A percentile compares a stretch with the other conserved stretches of the same genome.
Conservation (phyloP, 2,797 vertebrate species). For the Sebastiscus tertius region DNA sequence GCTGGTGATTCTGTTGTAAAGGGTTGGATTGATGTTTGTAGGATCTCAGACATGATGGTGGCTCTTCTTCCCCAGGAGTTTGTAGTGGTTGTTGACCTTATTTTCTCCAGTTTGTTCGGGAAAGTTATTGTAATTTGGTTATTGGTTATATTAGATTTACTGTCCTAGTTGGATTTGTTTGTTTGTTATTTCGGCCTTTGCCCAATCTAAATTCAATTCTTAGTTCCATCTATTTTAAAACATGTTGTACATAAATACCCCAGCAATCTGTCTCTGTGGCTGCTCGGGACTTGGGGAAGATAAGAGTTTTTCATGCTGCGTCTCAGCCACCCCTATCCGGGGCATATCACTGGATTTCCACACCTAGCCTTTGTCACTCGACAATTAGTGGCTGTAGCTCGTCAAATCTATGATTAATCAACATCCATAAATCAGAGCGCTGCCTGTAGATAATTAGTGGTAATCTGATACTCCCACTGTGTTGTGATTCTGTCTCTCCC, state of each 20-base stretch:
- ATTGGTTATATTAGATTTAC: neutral
- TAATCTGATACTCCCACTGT: constrained; percentile 41
- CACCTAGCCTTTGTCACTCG: neutral
- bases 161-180: neutral
- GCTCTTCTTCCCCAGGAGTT: neutral
- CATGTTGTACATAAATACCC: neutral
- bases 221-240: neutral
- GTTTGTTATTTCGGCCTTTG: neutral
- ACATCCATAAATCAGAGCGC: constrained; percentile 46
- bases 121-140: neutral
- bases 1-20: neutral
- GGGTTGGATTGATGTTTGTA: neutral
- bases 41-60: neutral
- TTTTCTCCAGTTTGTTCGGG: neutral
- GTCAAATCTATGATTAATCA: constrained; percentile 41
- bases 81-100: neutral
- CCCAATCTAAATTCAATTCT: neutral
- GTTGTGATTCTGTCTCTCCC: constrained; percentile 17
- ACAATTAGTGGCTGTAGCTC: constrained; percentile 37
- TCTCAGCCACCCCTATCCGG: fast-evolving
- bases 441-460: constrained; percentile 41
- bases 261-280: neutral
- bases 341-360: neutral
- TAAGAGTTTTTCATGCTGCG: neutral
- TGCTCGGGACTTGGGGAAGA: neutral